These are phyloP conservation scores for Norana najaformis DNA, from an alignment of 2,888 invertebrate genomes.

Conservation along the genomic window DNA sequence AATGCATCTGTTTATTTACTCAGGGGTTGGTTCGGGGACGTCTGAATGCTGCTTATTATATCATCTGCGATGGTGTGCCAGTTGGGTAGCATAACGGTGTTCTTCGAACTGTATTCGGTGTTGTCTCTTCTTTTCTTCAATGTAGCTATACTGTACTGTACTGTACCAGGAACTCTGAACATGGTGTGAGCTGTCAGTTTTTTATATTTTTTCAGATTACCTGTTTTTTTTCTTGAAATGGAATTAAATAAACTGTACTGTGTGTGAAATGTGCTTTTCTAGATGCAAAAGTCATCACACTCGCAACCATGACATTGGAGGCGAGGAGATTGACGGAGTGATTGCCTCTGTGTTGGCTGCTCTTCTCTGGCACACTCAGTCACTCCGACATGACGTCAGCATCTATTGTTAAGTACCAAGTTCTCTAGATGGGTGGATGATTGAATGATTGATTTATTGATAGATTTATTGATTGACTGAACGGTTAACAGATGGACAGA, in stretches of 20 bases:
- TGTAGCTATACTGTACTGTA: no score
- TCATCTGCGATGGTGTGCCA: no score
- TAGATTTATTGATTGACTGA: background rate
- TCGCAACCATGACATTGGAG: slow-evolving; percentile 47
- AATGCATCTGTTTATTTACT: no score
- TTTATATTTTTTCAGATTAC: background rate
- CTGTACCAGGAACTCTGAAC: no score
- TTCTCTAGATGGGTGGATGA: background rate
- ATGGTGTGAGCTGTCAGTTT: background rate
- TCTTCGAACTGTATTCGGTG: no score
- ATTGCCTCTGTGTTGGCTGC: slow-evolving; percentile 56
- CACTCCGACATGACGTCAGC: slow-evolving; percentile 56
- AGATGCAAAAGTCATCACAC: slow-evolving; percentile 4
- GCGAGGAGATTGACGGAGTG: slow-evolving; percentile 52
- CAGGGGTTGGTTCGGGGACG: no score
- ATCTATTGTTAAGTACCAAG: slow-evolving; percentile 50
- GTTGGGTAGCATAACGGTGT: no score
- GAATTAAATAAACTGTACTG: background rate
- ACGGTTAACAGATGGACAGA: no score
- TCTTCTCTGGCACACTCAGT: slow-evolving; percentile 60
- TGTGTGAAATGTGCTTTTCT: background rate
- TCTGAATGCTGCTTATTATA: no score
- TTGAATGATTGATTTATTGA: background rate
- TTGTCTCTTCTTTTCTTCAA: no score
- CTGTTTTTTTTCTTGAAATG: background rate